Evolutionary conservation across 2,888 invertebrate species (phyloP), one percentile per base, ranked within the genome.

Genomic region (Nomada fucata): DNA sequence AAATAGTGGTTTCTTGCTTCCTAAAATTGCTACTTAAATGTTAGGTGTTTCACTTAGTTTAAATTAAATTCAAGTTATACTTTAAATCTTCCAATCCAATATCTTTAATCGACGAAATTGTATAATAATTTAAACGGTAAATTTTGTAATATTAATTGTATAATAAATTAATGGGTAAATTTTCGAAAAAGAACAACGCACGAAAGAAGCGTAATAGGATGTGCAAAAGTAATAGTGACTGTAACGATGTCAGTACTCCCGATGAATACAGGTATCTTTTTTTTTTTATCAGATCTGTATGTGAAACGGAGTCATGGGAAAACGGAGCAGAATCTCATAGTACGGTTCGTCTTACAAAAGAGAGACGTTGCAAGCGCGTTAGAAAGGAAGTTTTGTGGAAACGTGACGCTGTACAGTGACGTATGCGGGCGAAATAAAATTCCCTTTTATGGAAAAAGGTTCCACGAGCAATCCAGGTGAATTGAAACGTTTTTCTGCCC

Each of bases 291-390:
- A 57, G 76, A 76, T 72, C 68, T 50, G 5, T 61, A 13, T 50
- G 78, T 50, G 75, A 64, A 78, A 75, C 68, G 53, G 15, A 70
- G 50, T 63, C 68, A 64, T 76, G 72, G 73, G 72, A 76, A 76
- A 71, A 64, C 50, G n/a, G 57, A 50, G 63, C 36, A 76, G 52
- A 72, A 52, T 64, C 63, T 64, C 64, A 36, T 42, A 59, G 53
- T 59, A 18, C n/a, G 47, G 13, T 2, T 9, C 15, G 47, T 50
- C 36, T 65, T 77, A 64, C 64, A 77, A 72, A 77, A 59, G 64
- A 75, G 61, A 61, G 55, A 44, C 64, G 52, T 55, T n/a, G 23
- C 20, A 70, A 60, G 44, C 53, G 73, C 59, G 23, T 65, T 73
- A 53, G 64, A 73, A 73, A 77, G 65, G 52, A 65, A 53, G 20